These are phyloP conservation scores for Elaphurus davidianus DNA, from an alignment of 2,113 vertebrate species.

Conservation along the genomic window DNA sequence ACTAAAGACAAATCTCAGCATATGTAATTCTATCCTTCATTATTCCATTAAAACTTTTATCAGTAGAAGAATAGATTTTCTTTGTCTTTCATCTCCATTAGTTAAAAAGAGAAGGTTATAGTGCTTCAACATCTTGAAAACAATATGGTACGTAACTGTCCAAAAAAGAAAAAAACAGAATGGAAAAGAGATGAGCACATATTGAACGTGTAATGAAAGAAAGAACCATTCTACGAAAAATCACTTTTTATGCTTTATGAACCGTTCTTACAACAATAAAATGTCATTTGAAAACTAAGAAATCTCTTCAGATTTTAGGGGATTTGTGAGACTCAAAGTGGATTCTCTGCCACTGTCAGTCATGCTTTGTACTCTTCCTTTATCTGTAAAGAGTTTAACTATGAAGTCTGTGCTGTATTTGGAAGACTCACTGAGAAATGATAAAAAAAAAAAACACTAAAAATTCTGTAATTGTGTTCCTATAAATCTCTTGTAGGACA, in stretches of 20 bases:
- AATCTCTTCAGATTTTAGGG: neutral
- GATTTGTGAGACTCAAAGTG: neutral
- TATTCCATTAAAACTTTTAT: conserved; percentile 76
- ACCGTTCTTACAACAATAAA: neutral
- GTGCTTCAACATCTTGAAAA: conserved; percentile 63
- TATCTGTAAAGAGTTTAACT: neutral
- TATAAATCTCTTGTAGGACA: neutral
- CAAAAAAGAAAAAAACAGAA: neutral
- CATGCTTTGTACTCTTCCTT: neutral
- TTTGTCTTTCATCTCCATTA: conserved; percentile 68
- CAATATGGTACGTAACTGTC: conserved; percentile 55
- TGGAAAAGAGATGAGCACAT: neutral
- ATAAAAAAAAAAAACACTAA: neutral
- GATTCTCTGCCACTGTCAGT: neutral
- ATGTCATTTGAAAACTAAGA: neutral
- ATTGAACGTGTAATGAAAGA: neutral
- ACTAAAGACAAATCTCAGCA: conserved; percentile 73
- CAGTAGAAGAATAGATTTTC: conserved; percentile 76
- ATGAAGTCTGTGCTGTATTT: neutral
- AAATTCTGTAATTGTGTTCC: neutral
- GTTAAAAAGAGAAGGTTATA: conserved; percentile 72
- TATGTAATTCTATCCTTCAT: conserved; percentile 74
- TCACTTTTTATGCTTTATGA: neutral
- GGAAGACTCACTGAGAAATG: neutral
- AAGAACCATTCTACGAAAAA: neutral